Evolutionary conservation across 1,140 invertebrate genomes (phyloP), one percentile per base, ranked within the genome.

Genomic region (Brachionus paranguensis): DNA sequence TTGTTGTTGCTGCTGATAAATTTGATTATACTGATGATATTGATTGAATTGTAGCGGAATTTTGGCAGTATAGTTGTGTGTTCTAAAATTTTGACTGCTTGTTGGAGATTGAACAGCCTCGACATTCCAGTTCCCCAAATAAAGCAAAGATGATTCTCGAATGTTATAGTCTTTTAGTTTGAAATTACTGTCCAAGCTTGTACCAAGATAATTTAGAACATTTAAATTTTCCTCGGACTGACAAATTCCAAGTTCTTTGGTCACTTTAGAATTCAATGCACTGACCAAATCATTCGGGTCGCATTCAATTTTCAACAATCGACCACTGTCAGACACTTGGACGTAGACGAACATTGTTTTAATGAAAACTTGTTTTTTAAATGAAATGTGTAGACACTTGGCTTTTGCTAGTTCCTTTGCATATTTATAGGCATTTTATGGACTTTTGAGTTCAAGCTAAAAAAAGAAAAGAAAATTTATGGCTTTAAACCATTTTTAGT

Each of bases 131-230:
- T 37, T 45, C 12, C 17, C 45, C 41, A 79, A 60, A 20, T 79
- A 79, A 29, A 79, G 76, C 45, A 79, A 64, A 24, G 76, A 79
- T 10, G 76, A 79, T 29, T 79, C 76, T 55, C 76, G 29, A 55
- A 79, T 79, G 14, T 64, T 64, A 11, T 79, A 79, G n/a, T 45
- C 76, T 11, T 24, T 33, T 14, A 79, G 29, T 8, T 29, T 45
- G 11, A 17, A 33, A 20, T 24, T 64, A 8, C 7, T 17, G 29
- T 64, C 55, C 45, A 79, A 64, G 29, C 17, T 8, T 5, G 17
- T 17, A 53, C 76, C 76, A 24, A 79, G 50, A 41, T 79, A 79
- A 17, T 55, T 79, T 11, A 79, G 20, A 2, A n/a, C 3, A 14
- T 79, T 33, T n/a, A 24, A 12, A n/a, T 41, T 17, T 20, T 79